phyloP scores from a whole-genome alignment of 1,140 invertebrate genomes.

The Papilio glaucus region DNA sequence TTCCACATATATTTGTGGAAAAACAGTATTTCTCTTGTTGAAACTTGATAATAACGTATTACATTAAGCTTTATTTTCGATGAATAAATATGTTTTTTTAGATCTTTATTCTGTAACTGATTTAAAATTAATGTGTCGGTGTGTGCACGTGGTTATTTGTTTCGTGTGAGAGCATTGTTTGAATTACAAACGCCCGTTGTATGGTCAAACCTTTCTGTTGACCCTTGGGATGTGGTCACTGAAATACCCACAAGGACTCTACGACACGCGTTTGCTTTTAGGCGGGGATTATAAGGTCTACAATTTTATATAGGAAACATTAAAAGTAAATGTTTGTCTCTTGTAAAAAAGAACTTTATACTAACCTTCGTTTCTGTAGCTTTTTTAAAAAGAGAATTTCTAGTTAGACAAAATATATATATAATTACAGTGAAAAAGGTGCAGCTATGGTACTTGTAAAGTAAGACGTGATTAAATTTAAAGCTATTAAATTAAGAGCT shows the following conservation, averaged over 20 bases:
- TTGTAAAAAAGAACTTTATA: slow-evolving; percentile 2
- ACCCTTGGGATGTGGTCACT: slow-evolving; percentile 68
- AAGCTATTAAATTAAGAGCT: slow-evolving; percentile 11
- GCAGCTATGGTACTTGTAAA: neutral
- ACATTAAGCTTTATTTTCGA: no score
- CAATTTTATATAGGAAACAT: slow-evolving; percentile 49
- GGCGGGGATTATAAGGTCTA: slow-evolving; percentile 55
- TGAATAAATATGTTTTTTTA: no score
- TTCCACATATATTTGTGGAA: no score
- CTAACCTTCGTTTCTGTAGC: neutral
- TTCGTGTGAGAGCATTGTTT: slow-evolving; percentile 31
- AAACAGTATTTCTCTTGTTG: no score
- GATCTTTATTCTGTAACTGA: neutral
- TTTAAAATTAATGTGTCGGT: slow-evolving; percentile 23
- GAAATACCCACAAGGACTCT: slow-evolving; percentile 64
- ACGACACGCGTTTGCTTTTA: slow-evolving; percentile 75
- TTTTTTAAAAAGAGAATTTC: neutral
- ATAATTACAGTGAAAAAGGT: neutral
- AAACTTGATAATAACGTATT: no score
- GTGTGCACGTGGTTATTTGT: slow-evolving; percentile 34
- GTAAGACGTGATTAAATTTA: neutral
- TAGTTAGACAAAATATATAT: no score
- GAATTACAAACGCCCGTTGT: slow-evolving; percentile 43
- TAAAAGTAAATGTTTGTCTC: slow-evolving; percentile 30
- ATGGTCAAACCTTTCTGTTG: slow-evolving; percentile 71